A percentile compares a stretch with the other conserved stretches of the same genome.
These are phyloP conservation scores for Marasmarcha lunaedactyla DNA, from an alignment of 2,888 invertebrate genomes.

Conservation along the genomic window DNA sequence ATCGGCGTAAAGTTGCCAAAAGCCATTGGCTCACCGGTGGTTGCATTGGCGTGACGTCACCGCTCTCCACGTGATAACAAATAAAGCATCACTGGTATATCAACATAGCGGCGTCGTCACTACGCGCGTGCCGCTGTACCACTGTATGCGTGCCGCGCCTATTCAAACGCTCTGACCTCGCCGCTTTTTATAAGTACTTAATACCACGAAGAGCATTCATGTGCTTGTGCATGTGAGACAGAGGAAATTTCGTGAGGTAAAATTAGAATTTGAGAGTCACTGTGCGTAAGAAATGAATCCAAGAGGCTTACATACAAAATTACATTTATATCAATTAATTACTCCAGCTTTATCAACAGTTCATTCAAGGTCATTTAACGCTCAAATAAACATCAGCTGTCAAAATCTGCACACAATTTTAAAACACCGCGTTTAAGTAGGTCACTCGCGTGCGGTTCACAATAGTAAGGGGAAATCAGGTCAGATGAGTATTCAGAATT, in stretches of 20 bases:
- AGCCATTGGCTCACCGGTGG: conserved; percentile 49
- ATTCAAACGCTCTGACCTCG: conserved; percentile 51
- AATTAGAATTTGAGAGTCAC: not conserved
- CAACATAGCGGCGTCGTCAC: conserved; percentile 50
- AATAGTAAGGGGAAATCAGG: conserved; percentile 38
- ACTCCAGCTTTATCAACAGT: too few relatives aligned
- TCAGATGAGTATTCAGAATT: conserved; percentile 32
- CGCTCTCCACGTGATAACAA: conserved; percentile 48
- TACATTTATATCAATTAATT: not conserved
- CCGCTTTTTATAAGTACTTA: conserved; percentile 65
- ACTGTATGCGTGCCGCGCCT: conserved; percentile 47
- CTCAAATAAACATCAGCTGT: too few relatives aligned
- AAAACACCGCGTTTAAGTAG: conserved; percentile 17
- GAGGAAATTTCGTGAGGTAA: conserved; percentile 30
- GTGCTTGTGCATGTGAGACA: conserved; percentile 45
- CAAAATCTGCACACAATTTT: too few relatives aligned
- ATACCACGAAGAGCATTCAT: conserved; percentile 49
- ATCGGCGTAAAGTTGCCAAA: conserved; percentile 49
- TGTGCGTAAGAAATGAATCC: not conserved
- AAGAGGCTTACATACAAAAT: not conserved
- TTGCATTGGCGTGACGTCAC: conserved; percentile 57
- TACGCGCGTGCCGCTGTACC: conserved; percentile 54
- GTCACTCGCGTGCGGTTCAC: conserved; percentile 33
- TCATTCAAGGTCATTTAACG: too few relatives aligned
- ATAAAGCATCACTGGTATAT: conserved; percentile 41